Base-by-base conservation (phyloP, 64 coral and sea anemone species). In the Dendronephthya gigantea region DNA sequence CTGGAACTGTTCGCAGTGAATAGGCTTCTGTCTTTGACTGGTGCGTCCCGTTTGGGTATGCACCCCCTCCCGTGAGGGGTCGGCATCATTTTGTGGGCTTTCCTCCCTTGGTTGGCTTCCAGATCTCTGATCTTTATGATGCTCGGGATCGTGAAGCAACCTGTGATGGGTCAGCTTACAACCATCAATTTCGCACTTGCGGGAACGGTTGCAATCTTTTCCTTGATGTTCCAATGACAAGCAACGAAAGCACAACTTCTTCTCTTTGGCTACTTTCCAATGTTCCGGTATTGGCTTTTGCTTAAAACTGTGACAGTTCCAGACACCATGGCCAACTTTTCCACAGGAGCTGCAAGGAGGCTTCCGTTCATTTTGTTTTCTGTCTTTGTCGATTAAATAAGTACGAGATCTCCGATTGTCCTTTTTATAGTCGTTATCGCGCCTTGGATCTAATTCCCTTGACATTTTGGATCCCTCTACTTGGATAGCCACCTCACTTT, bases 211-310 rank as follows among this genome's bases (percentile, higher is more conserved):
- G 0, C 72, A 79, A 19, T 79, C 36, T 9, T 79, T 79, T 12
- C 81, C 85, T 17, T 55, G 13, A 30, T 87, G 90, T 4, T 82
- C 90, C 50, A 14, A 11, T 23, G 76, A 51, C 9, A 91, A 40
- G 41, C 90, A 88, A 11, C 81, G 81, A 33, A 49, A 92, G 27
- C 86, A 92, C 11, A 92, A 25, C 45, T 83, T 35, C 14, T 52
- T 37, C 35, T 91, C 85, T 49, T 91, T 91, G 0, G 90, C 90
- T n/a, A 66, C 32, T 25, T 29, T 51, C 90, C 90, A 91, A 14
- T 75, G 74, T 58, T 58, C 51, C 22, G 4, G 4, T 1, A 58
- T 17, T 19, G 51, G 2, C 22, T 16, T 58, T 17, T 58, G 14
- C 84, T 83, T 15, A 23, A 90, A 85, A 11, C 23, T 39, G 1